Percentiles rank a stretch among this genome's conserved stretches.
These are phyloP conservation scores for Latrodectus elegans DNA, from an alignment of 2,888 invertebrate species.

Conservation along the genomic window DNA sequence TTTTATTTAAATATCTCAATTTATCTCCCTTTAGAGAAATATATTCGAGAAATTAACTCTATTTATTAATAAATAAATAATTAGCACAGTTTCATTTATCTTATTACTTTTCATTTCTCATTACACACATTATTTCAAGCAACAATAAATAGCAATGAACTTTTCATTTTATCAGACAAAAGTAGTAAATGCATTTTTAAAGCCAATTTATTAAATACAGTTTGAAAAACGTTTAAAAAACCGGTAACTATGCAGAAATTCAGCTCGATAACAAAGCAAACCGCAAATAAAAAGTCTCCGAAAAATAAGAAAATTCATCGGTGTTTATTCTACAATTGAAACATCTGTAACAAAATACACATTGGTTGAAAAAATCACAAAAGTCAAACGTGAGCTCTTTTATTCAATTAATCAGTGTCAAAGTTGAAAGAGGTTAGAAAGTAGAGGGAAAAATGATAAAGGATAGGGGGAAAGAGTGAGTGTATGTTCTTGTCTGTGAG, in stretches of 20 bases:
- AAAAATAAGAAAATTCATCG: not conserved
- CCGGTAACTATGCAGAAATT: not conserved
- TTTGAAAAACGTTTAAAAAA: constrained; percentile 15
- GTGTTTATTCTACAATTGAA: constrained; percentile 46
- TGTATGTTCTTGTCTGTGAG: constrained; percentile 21
- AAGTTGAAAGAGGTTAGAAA: constrained; percentile 38
- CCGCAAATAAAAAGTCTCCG: too few relatives aligned
- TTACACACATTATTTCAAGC: too few relatives aligned
- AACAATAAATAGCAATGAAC: too few relatives aligned
- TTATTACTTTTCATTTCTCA: too few relatives aligned
- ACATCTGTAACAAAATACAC: constrained; percentile 24
- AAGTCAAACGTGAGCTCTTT: constrained; percentile 32
- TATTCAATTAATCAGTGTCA: constrained; percentile 55
- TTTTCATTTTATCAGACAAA: too few relatives aligned
- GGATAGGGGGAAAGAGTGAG: constrained; percentile 18
- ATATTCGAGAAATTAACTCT: too few relatives aligned
- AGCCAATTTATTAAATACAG: not conserved
- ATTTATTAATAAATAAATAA: too few relatives aligned
- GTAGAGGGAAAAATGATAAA: constrained; percentile 1
- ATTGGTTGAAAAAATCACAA: constrained; percentile 6
- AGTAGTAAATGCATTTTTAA: too few relatives aligned
- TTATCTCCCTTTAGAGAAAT: too few relatives aligned
- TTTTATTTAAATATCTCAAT: too few relatives aligned
- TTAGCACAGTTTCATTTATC: too few relatives aligned
- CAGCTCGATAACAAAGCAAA: too few relatives aligned